These are phyloP conservation scores for Leucoraja erinaceus DNA, from an alignment of 2,113 vertebrate species.

Conservation along the genomic window DNA sequence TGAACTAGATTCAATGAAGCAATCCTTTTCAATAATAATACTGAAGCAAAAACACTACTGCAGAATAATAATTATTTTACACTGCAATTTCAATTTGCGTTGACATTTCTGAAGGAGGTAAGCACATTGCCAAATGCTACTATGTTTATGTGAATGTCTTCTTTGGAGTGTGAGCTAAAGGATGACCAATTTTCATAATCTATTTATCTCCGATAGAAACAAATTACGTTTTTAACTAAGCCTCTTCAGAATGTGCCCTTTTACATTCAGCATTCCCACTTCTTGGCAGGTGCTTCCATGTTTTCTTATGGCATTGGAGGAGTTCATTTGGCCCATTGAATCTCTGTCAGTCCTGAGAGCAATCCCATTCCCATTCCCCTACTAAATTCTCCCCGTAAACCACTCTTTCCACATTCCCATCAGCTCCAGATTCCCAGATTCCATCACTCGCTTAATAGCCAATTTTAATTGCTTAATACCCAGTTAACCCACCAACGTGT, in stretches of 20 bases:
- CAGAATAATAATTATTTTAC: not conserved
- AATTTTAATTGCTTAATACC: too few species aligned
- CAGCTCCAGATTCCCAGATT: too few species aligned
- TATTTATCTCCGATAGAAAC: not conserved
- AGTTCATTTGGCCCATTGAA: too few species aligned
- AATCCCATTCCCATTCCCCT: not conserved
- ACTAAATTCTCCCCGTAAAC: not conserved
- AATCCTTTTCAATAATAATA: not conserved
- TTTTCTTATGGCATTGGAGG: too few species aligned
- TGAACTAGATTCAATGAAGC: not conserved
- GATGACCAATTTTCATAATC: not conserved
- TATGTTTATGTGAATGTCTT: not conserved
- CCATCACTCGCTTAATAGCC: too few species aligned
- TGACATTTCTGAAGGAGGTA: not conserved
- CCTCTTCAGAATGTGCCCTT: not conserved
- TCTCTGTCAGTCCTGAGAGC: too few species aligned
- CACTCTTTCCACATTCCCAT: too few species aligned
- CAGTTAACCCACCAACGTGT: too few species aligned
- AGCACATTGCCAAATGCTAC: not conserved
- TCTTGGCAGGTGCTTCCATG: too few species aligned
- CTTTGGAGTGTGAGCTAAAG: not conserved
- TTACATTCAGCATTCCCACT: too few species aligned
- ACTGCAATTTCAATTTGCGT: not conserved
- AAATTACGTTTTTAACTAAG: not conserved
- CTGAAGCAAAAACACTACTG: not conserved